Evolutionary conservation across 1,140 invertebrate species (phyloP), one percentile per base, ranked within the genome.

Genomic region (Elysia chlorotica): DNA sequence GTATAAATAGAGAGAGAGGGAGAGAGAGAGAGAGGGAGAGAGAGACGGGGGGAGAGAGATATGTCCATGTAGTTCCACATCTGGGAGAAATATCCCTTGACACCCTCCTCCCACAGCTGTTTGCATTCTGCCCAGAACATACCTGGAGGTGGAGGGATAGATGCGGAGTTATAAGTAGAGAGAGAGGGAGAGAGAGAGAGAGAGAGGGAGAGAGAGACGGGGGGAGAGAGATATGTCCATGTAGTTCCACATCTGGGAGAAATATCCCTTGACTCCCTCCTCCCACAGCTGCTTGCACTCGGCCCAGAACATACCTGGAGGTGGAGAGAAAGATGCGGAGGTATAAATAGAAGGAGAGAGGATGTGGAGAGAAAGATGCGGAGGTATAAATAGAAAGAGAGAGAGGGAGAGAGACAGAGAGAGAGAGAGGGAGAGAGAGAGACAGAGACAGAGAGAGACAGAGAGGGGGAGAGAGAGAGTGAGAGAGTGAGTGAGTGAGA

Each of bases 1-100:
- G n/a, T n/a, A n/a, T n/a, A n/a, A n/a, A 48, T 48, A 48, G 41
- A 0, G 1, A 35, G 33, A 33, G 21, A 33, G 19, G 21, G 62
- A 21, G 33, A 1, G 2, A 4, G 6, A 1, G 21, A 33, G 25
- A 21, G 25, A 33, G 33, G 0, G 1, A 70, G 1, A 70, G 48
- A 57, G 35, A n/a, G n/a, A n/a, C n/a, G n/a, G n/a, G n/a, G n/a
- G n/a, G n/a, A n/a, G n/a, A n/a, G n/a, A n/a, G n/a, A n/a, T n/a
- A 96, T 97, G 85, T 98, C 96, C 4, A 97, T 93, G 71, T 97
- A 94, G 84, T 98, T 98, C 96, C 96, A 98, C 41, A 97, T 90
- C 87, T 98, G 95, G 65, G 91, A 92, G 56, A 96, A 89, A 82
- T 97, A 98, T 67, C 96, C 93, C 23, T 92, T 80, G 21, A 97